phyloP scores from a whole-genome alignment of 2,888 invertebrate species.

The Ophion ventricosus region DNA sequence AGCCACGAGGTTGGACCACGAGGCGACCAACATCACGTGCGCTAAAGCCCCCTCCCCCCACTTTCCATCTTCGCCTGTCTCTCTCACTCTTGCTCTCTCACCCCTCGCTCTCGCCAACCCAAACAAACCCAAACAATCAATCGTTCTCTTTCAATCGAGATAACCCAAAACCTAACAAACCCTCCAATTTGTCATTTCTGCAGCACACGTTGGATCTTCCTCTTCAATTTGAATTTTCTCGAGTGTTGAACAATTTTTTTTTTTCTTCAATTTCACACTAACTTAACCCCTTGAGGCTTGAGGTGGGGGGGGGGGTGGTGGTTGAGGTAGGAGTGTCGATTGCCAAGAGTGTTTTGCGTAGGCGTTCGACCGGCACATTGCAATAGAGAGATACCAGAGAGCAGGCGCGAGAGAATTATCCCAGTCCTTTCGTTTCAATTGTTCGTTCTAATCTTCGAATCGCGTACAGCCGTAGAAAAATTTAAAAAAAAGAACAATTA shows the following conservation, averaged over 20 bases:
- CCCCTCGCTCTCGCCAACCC: too few relatives aligned
- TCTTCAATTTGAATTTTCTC: too few relatives aligned
- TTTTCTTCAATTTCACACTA: too few relatives aligned
- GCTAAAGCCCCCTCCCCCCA: neutral
- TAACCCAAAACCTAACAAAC: too few relatives aligned
- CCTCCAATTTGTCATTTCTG: too few relatives aligned
- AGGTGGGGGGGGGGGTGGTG: constrained; percentile 16
- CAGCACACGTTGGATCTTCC: too few relatives aligned
- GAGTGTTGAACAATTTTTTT: too few relatives aligned
- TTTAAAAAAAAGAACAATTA: neutral
- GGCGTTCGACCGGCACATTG: constrained; percentile 66
- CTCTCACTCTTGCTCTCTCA: neutral
- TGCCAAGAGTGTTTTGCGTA: constrained; percentile 62
- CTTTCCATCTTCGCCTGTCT: neutral
- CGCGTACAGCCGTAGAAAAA: constrained; percentile 20
- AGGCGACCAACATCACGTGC: constrained; percentile 50
- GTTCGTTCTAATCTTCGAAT: constrained; percentile 42
- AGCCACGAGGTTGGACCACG: constrained; percentile 60
- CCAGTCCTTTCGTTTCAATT: constrained; percentile 59
- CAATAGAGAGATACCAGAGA: constrained; percentile 45
- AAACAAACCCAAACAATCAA: too few relatives aligned
- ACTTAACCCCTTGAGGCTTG: too few relatives aligned
- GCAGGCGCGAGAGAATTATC: constrained; percentile 39
- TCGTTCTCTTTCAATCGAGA: too few relatives aligned
- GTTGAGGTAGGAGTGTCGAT: constrained; percentile 50